Conservation (phyloP, 2,113 vertebrate genomes). For the Eclectus roratus region DNA sequence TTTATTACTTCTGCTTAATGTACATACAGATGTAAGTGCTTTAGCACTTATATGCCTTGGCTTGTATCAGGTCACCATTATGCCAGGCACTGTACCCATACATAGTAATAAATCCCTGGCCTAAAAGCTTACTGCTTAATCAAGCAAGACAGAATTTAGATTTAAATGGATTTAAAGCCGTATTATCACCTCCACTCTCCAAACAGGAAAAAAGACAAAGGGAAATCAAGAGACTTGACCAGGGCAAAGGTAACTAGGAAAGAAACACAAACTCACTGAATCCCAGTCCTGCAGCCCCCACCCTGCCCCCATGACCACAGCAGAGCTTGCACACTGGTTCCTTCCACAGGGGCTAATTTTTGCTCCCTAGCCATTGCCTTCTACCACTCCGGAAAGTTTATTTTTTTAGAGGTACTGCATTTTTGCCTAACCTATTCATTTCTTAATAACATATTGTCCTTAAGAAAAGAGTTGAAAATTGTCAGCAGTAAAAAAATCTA, state of each 20-base stretch:
- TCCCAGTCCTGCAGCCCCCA: not conserved
- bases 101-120: not conserved
- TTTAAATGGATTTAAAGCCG: not conserved
- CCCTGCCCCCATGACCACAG: not conserved
- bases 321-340: not conserved
- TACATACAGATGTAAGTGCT: not conserved
- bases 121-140: not conserved
- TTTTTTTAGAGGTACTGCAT: not conserved
- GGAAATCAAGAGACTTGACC: not conserved
- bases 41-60: fast-evolving
- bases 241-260: not conserved
- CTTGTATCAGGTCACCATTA: not conserved
- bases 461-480: not conserved
- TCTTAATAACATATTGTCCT: not conserved
- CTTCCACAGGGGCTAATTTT: not conserved
- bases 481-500: not conserved
- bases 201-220: not conserved
- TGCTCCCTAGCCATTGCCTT: not conserved
- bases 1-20: not conserved
- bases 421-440: not conserved
- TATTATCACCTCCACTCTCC: not conserved
- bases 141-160: not conserved
- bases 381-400: not conserved
- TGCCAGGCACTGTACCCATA: not conserved
- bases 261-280: not conserved